Evolutionary conservation across 1,140 invertebrate species (phyloP).

Genomic region (Chlorops oryzae): DNA sequence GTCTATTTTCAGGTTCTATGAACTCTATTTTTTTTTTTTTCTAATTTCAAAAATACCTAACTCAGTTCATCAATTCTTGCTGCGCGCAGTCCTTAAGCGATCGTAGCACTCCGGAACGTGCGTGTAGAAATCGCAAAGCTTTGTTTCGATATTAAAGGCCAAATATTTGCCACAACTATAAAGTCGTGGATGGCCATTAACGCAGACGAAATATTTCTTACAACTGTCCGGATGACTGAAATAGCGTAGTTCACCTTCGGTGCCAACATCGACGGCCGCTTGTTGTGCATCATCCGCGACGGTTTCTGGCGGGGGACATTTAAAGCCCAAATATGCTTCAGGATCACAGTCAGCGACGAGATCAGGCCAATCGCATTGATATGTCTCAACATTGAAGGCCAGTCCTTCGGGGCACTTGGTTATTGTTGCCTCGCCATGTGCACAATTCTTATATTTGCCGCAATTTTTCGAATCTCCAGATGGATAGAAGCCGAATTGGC

Average conservation of each 20-base stretch:
- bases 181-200: constrained; percentile 60
- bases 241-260: constrained; percentile 52
- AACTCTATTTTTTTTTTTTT: too few species aligned
- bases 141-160: constrained; percentile 39
- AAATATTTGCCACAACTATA: constrained; percentile 44
- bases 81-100: constrained; percentile 30
- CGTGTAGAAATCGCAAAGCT: constrained; percentile 43
- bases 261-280: constrained; percentile 48
- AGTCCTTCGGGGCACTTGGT: constrained; percentile 74
- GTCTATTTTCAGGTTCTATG: too few species aligned
- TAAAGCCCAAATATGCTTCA: constrained; percentile 66
- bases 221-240: constrained; percentile 62
- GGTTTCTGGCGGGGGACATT: constrained; percentile 52
- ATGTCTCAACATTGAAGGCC: constrained; percentile 70
- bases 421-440: constrained; percentile 55
- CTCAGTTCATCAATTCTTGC: too few species aligned
- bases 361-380: constrained; percentile 84
- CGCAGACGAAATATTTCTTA: constrained; percentile 75
- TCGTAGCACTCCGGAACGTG: constrained; percentile 43
- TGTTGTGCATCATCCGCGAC: constrained; percentile 30
- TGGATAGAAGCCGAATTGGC: constrained; percentile 77
- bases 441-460: constrained; percentile 78
- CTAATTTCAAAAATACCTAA: too few species aligned
- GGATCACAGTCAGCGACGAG: constrained; percentile 69
- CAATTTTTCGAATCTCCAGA: constrained; percentile 66